Base-by-base conservation (phyloP, 2,888 invertebrate species). In the Tenthredo notha region DNA sequence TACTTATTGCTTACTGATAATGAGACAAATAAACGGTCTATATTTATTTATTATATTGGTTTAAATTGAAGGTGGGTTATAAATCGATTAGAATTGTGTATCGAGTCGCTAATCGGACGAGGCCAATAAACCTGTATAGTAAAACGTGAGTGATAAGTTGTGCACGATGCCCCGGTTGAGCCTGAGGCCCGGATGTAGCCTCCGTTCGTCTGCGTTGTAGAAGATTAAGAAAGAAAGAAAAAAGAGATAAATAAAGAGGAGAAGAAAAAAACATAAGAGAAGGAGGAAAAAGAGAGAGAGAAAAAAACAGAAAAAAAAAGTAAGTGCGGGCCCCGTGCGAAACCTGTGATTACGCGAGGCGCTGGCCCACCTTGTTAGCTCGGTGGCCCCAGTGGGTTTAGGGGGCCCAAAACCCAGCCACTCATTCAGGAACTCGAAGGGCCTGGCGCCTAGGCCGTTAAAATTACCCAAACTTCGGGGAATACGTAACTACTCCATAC, bases 311-410 rank as follows among this genome's bases (percentile, higher is more conserved):
- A 92, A 92, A 92, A 92, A 93, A 92, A 91, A 92, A 92, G 91
- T 93, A 93, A 93, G 92, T 92, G 92, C 91, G 91, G 92, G 92
- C 91, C 91, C 91, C 92, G 93, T 90, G 92, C 92, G 92, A 93
- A 92, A 92, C 92, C 93, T 91, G 90, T 93, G 90, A 93, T 93
- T 93, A 92, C 92, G 91, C 91, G 91, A 93, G 93, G 93, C 93
- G 91, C 83, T 70, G 93, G 92, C 92, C 93, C 91, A 92, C 92
- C 93, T 93, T 93, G 93, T 93, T 93, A 93, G 93, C 91, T 89
- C 90, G 88, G 91, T 90, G 91, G 91, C 90, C 90, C 90, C 90
- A 88, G 89, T 89, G 90, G 89, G 89, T 89, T 87, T 89, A 90
- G 88, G 87, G 61, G 47, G 80, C 82, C 67, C 85, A 77, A 54